A percentile compares a stretch with the other conserved stretches of the same genome.
phyloP scores from a whole-genome alignment of 2,113 vertebrate genomes.

The Odobenus rosmarus region DNA sequence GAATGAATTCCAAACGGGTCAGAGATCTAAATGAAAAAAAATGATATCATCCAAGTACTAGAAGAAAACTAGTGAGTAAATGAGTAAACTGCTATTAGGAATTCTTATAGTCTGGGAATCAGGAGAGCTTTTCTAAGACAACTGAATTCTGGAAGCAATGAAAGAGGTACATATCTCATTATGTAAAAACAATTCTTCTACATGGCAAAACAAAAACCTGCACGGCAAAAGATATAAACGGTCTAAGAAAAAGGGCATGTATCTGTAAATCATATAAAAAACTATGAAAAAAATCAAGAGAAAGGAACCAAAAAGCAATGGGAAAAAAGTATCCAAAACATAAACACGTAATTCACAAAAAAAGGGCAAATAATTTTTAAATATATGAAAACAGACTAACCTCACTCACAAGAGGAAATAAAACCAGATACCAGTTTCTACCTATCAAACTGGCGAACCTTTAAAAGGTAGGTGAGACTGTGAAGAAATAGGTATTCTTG shows the following conservation, averaged over 20 bases:
- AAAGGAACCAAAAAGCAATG: not conserved
- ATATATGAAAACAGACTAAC: not conserved
- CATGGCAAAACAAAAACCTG: not conserved
- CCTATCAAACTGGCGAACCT: not conserved
- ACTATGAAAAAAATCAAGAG: not conserved
- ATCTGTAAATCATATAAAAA: constrained; percentile 7
- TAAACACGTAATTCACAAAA: not conserved
- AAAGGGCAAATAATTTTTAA: not conserved
- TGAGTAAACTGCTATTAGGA: constrained; percentile 3
- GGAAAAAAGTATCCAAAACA: not conserved
- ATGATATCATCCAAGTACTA: not conserved
- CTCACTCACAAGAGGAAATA: not conserved
- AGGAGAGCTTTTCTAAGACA: not conserved
- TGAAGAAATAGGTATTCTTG: not conserved
- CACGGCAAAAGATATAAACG: not conserved
- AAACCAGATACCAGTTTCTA: not conserved
- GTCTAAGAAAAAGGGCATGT: not conserved
- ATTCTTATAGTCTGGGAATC: not conserved
- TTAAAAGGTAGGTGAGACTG: not conserved
- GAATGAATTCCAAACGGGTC: not conserved
- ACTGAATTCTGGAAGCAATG: constrained; percentile 6
- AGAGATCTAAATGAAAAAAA: not conserved
- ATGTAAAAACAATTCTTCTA: not conserved
- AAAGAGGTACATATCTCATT: not conserved
- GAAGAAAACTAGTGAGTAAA: not conserved